phyloP scores from a whole-genome alignment of 2,113 vertebrate genomes.

The Leucoraja erinaceus region DNA sequence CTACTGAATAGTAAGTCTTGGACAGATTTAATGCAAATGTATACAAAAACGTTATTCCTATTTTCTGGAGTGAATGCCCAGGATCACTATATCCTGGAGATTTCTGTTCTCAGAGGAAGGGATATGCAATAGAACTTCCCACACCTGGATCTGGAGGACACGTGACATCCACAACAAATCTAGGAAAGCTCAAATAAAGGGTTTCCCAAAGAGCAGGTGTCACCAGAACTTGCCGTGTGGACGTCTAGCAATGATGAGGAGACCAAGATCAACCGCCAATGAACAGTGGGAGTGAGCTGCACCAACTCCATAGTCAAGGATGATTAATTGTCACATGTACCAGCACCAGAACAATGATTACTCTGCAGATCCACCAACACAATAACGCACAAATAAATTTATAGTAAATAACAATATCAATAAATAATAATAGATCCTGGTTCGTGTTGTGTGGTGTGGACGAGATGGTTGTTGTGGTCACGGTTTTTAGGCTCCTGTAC shows the following conservation, averaged over 20 bases:
- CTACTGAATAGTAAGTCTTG: background rate
- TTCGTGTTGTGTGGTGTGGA: no score
- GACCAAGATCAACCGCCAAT: background rate
- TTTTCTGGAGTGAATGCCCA: background rate
- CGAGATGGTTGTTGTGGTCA: no score
- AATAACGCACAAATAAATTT: no score
- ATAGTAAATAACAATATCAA: no score
- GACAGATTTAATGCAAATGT: background rate
- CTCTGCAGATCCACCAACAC: no score
- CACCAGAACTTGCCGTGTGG: background rate
- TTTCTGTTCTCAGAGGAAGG: background rate
- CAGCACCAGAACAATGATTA: no score
- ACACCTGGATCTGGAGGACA: background rate
- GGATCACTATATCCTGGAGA: background rate
- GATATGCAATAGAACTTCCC: background rate
- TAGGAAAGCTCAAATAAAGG: background rate
- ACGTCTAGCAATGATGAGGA: background rate
- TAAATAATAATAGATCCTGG: no score
- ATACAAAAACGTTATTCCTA: background rate
- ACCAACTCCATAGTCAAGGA: background rate
- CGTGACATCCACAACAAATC: background rate
- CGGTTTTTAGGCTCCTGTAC: no score
- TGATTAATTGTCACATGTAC: no score
- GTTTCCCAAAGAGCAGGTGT: background rate
- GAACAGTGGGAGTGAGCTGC: background rate